These are phyloP conservation scores for Lasius platythorax DNA, from an alignment of 2,888 invertebrate species.

Conservation along the genomic window DNA sequence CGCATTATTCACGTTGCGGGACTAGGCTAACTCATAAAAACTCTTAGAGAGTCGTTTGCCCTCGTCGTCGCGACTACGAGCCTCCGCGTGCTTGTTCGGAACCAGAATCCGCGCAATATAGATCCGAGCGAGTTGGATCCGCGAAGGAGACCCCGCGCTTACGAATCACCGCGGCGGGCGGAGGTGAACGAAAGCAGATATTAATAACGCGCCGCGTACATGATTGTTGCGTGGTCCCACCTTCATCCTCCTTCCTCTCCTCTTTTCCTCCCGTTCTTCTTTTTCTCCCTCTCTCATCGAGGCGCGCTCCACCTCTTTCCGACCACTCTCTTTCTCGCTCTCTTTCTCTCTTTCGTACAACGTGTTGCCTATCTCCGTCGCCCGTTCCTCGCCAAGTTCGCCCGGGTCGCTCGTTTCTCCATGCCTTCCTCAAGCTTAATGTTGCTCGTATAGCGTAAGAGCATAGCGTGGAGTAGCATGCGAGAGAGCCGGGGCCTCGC, in stretches of 20 bases:
- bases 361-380: slow-evolving; percentile 54
- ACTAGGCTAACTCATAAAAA: slow-evolving; percentile 58
- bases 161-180: slow-evolving; percentile 60
- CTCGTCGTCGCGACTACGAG: slow-evolving; percentile 1
- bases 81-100: not conserved
- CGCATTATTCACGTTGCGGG: slow-evolving; percentile 50
- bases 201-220: slow-evolving; percentile 80
- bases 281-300: slow-evolving; percentile 46
- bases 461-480: slow-evolving; percentile 78
- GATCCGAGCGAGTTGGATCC: slow-evolving; percentile 3
- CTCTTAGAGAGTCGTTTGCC: slow-evolving; percentile 10
- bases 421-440: slow-evolving; percentile 81
- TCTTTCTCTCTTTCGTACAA: slow-evolving; percentile 50
- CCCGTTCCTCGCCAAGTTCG: slow-evolving; percentile 51
- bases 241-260: slow-evolving; percentile 55
- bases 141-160: slow-evolving; percentile 47
- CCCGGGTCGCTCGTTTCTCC: slow-evolving; percentile 66
- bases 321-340: slow-evolving; percentile 61
- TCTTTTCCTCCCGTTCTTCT: slow-evolving; percentile 49
- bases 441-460: slow-evolving; percentile 81
- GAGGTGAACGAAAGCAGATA: slow-evolving; percentile 79
- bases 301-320: slow-evolving; percentile 35
- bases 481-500: slow-evolving; percentile 78
- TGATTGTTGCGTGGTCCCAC: slow-evolving; percentile 76
- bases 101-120: slow-evolving; percentile 35